These are phyloP conservation scores for Battus philenor DNA, from an alignment of 1,140 invertebrate species.

Conservation along the genomic window DNA sequence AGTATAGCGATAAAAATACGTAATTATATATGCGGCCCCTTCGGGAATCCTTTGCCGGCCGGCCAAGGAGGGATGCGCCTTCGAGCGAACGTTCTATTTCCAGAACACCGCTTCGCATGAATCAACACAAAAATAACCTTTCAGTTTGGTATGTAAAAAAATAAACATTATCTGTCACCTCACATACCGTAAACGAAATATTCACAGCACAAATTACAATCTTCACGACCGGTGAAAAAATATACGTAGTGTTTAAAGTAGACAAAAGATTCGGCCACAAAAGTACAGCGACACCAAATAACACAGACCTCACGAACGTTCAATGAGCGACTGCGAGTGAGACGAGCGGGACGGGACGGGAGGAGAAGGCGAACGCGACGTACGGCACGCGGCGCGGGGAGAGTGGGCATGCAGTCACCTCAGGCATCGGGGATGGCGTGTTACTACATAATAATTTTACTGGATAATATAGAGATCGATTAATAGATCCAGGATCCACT, in stretches of 20 bases:
- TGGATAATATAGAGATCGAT: not conserved
- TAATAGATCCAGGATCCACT: too few species aligned
- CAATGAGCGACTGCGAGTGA: slow-evolving; percentile 59
- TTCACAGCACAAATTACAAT: slow-evolving; percentile 60
- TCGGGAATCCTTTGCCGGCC: slow-evolving; percentile 44
- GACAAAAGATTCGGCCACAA: slow-evolving; percentile 60
- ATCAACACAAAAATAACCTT: slow-evolving; percentile 75
- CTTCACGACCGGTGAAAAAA: slow-evolving; percentile 39
- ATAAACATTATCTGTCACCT: slow-evolving; percentile 47
- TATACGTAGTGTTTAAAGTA: slow-evolving; percentile 45
- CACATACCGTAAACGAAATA: slow-evolving; percentile 68
- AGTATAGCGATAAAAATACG: slow-evolving; percentile 28
- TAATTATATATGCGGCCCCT: slow-evolving; percentile 32
- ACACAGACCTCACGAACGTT: slow-evolving; percentile 55
- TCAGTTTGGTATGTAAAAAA: slow-evolving; percentile 59
- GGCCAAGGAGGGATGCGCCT: slow-evolving; percentile 60
- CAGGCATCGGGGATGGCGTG: slow-evolving; percentile 44
- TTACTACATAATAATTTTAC: slow-evolving; percentile 22
- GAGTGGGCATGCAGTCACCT: slow-evolving; percentile 16
- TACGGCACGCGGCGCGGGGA: slow-evolving; percentile 17
- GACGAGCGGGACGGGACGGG: slow-evolving; percentile 28
- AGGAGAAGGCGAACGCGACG: slow-evolving; percentile 8
- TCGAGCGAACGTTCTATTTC: slow-evolving; percentile 67
- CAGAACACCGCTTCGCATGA: slow-evolving; percentile 70
- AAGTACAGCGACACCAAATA: slow-evolving; percentile 32